These are phyloP conservation scores for Mesembrinibis cayennensis DNA, from an alignment of 2,113 vertebrate species.

Conservation along the genomic window DNA sequence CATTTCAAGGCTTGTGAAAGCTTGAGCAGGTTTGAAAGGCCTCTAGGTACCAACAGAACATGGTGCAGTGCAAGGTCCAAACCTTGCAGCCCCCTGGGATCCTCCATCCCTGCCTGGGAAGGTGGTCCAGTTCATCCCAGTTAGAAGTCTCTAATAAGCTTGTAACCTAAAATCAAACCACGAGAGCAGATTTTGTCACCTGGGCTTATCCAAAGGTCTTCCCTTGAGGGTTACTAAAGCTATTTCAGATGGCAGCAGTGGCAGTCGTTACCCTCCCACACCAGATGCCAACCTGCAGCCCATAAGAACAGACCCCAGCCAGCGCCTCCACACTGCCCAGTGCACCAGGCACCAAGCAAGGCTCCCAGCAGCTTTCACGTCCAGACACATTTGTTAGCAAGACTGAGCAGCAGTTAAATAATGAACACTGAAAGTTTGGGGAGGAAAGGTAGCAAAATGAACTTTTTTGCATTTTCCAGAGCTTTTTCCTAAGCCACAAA, in stretches of 20 bases:
- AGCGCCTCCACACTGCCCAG: not conserved
- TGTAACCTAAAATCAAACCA: not conserved
- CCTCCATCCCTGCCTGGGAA: not conserved
- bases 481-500: not conserved
- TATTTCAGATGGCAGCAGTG: not conserved
- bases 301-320: not conserved
- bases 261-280: not conserved
- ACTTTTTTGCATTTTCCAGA: not conserved
- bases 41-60: not conserved
- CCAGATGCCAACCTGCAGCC: not conserved
- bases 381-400: not conserved
- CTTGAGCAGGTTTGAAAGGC: not conserved
- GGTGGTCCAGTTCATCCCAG: not conserved
- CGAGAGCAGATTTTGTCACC: not conserved
- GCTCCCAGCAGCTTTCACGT: not conserved
- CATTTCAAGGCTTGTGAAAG: not conserved
- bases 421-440: rapidly evolving
- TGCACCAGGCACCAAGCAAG: rapidly evolving
- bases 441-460: not conserved
- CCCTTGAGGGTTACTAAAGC: not conserved
- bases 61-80: not conserved
- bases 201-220: not conserved
- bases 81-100: rapidly evolving
- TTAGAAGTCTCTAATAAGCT: not conserved
- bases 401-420: not conserved